Evolutionary conservation across 2,113 vertebrate species (phyloP), one percentile per base, ranked within the genome.

Genomic region (Circaetus gallicus): DNA sequence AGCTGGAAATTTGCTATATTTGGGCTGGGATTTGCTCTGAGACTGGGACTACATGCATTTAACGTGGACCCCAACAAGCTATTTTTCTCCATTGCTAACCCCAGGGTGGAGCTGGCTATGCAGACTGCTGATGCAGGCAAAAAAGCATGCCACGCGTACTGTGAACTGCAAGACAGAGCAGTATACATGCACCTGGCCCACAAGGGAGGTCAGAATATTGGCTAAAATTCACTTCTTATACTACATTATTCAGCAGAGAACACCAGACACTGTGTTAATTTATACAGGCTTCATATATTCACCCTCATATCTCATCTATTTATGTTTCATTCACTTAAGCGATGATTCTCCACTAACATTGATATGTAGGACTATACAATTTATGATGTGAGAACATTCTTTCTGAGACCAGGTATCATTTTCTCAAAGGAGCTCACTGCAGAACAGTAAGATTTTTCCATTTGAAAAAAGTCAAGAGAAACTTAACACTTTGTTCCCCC

Each of bases 121-220:
- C 34, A 19, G 26, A 34, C 34, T 52, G 58, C 31, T 79, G 66
- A 40, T 58, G 36, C 21, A 73, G 36, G 67, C 40, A 93, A 62
- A 86, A 86, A 86, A 80, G 36, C 40, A 49, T 2, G 1, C 31
- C 25, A 40, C 16, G 13, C 1, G 1, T 65, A 50, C 13, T 62
- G 40, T 10, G 17, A 65, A 69, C 28, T 73, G 28, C 89, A 90
- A 62, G 53, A 49, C 31, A 67, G 20, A 71, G 32, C 77, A 66
- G 24, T 26, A 63, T 9, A 61, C 11, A 31, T 0, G 0, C 47
- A 76, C 24, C 62, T 62, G 49, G 34, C 15, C 49, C 71, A 56
- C 16, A 56, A 32, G 8, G n/a, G 34, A 90, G 58, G 24, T 66
- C 71, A 86, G n/a, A 76, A 72, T 55, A 25, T 31, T 67, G 52